Base-by-base conservation (phyloP, 1,140 invertebrate species). In the Ceratoteleas bidentatus region DNA sequence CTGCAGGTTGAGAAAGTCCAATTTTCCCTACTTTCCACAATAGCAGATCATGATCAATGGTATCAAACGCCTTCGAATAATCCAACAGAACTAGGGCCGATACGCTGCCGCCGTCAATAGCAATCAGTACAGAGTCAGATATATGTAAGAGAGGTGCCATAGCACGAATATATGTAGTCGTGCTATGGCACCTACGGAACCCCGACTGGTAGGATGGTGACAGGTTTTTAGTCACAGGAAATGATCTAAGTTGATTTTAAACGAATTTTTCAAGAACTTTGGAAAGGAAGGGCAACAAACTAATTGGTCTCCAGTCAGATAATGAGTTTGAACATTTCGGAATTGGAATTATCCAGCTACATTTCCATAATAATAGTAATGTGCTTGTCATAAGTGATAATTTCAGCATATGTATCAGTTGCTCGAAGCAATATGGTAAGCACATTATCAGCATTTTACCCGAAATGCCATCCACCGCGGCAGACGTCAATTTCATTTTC, bases 311-410 rank as follows among this genome's bases (percentile, higher is more conserved):
- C 45, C 10, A 49, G 13, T 49, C 45, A 6, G 45, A 49, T 7
- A n/a, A 1, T 49, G 13, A 11, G 2, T 13, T 14, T 13, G 13
- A 0, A 49, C 45, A 14, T 49, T 49, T 49, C 45, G 45, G 45
- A 49, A 49, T 49, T 6, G 45, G 45, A 6, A 14, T 49, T 13
- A 49, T 49, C 45, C 45, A 49, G 13, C 45, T 13, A 49, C 45
- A 14, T 49, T 49, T 49, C 45, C 45, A 49, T 6, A 14, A 14
- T 2, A 14, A 2, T 6, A 11, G 45, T 2, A 49, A 49, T 7
- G 6, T 14, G 13, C 14, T 49, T n/a, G 45, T 13, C 14, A 11
- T 13, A 13, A 49, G 13, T n/a, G 45, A 11, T 1, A 49, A 11
- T 6, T 49, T 49, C 0, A 14, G 6, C 11, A 49, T 49, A 49